Conservation (phyloP, 2,888 invertebrate species). For the Synergus japonicus region DNA sequence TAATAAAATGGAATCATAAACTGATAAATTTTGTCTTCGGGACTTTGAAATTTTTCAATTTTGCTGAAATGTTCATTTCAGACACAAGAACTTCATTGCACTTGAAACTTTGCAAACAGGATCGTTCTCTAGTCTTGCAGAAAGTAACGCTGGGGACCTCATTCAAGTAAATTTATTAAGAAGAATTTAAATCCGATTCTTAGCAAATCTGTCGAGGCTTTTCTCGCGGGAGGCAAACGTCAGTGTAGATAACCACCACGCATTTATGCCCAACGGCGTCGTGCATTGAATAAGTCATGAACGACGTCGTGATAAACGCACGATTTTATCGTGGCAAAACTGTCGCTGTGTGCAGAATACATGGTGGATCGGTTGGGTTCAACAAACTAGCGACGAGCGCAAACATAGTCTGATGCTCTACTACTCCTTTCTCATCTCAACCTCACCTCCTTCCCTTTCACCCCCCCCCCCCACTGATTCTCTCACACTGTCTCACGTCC, state of each 20-base stretch:
- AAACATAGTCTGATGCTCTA: slow-evolving; percentile 54
- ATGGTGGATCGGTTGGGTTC: slow-evolving; percentile 51
- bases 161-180: background rate
- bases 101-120: background rate
- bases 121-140: background rate
- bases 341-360: slow-evolving; percentile 54
- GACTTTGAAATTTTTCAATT: no score
- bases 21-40: no score
- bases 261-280: slow-evolving; percentile 58
- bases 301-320: slow-evolving; percentile 62
- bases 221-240: slow-evolving; percentile 37
- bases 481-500: slow-evolving; percentile 9
- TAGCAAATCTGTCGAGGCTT: background rate
- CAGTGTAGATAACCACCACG: slow-evolving; percentile 42
- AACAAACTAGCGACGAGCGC: slow-evolving; percentile 58
- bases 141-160: background rate
- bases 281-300: slow-evolving; percentile 68
- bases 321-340: slow-evolving; percentile 65
- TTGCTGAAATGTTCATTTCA: no score
- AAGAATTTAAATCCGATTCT: slow-evolving; percentile 20
- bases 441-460: slow-evolving; percentile 41
- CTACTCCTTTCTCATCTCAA: slow-evolving; percentile 49
- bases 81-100: background rate
- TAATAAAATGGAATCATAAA: no score
- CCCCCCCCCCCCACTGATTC: background rate